These are phyloP conservation scores for Bucco capensis DNA, from an alignment of 2,113 vertebrate species.

Conservation along the genomic window DNA sequence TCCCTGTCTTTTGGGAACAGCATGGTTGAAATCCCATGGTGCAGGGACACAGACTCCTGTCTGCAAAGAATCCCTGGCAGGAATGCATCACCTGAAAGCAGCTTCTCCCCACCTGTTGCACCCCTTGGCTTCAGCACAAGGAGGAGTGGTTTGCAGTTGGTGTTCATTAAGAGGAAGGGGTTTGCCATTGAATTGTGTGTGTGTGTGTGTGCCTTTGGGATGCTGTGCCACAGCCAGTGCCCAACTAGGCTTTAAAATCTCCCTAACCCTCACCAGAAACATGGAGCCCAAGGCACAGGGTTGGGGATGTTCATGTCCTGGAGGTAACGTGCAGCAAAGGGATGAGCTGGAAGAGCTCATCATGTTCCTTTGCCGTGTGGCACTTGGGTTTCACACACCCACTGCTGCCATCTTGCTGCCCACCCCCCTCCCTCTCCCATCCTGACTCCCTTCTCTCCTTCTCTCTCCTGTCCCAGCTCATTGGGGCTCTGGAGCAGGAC, in stretches of 20 bases:
- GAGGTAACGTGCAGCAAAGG: neutral
- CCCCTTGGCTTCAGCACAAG: conserved; percentile 31
- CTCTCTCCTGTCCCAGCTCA: conserved; percentile 78
- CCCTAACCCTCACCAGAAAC: neutral
- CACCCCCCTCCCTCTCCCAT: neutral
- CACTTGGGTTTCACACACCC: neutral
- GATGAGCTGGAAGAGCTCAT: neutral
- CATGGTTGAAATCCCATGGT: neutral
- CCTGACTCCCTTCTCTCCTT: neutral
- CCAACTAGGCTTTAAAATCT: conserved; percentile 3
- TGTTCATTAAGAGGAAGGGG: conserved; percentile 25
- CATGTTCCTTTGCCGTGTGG: neutral
- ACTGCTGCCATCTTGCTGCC: neutral
- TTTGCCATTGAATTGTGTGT: conserved; percentile 43
- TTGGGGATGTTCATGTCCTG: neutral
- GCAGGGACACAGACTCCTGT: neutral
- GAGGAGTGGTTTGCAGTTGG: conserved; percentile 52
- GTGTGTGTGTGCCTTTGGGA: neutral
- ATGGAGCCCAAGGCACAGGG: neutral
- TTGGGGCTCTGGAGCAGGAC: conserved; percentile 89
- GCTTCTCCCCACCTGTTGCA: conserved; percentile 59
- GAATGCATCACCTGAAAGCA: conserved; percentile 59
- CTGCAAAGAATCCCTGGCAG: conserved; percentile 48
- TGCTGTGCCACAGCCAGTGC: conserved; percentile 5
- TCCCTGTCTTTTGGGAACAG: neutral